Evolutionary conservation across 2,888 invertebrate genomes (phyloP).

Genomic region (Meiosimyza decipiens): DNA sequence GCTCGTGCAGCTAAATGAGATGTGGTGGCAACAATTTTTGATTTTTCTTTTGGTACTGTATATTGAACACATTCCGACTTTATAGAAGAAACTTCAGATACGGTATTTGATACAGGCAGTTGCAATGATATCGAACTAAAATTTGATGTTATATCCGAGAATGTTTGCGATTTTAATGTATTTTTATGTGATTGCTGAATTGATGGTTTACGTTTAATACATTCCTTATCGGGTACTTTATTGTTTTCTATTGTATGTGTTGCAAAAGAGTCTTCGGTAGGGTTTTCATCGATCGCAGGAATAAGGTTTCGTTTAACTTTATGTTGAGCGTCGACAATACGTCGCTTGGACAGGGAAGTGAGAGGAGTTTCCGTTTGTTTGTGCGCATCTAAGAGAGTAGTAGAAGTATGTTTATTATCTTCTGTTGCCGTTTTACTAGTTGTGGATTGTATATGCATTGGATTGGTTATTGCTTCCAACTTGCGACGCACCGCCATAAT

Average conservation of each 20-base stretch:
- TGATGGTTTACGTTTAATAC: background rate
- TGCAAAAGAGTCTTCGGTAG: conserved; percentile 11
- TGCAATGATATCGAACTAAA: conserved; percentile 54
- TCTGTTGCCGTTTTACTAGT: background rate
- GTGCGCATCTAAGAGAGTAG: conserved; percentile 20
- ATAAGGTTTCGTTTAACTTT: conserved; percentile 40
- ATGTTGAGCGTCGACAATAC: conserved; percentile 9
- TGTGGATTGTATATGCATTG: conserved; percentile 5
- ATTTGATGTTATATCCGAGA: conserved; percentile 52
- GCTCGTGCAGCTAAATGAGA: background rate
- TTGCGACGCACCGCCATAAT: conserved; percentile 73
- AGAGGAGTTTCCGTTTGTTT: conserved; percentile 33
- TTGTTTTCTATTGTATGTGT: conserved; percentile 11
- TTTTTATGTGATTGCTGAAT: conserved; percentile 17
- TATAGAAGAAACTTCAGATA: conserved; percentile 51
- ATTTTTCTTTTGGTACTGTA: background rate
- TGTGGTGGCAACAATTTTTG: background rate
- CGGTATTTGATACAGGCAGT: conserved; percentile 50
- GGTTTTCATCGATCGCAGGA: conserved; percentile 24
- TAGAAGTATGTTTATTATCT: conserved; percentile 37
- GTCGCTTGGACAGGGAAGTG: conserved; percentile 17
- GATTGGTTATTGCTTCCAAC: conserved; percentile 61
- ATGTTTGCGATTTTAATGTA: background rate
- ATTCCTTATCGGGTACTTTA: background rate
- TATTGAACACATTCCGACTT: conserved; percentile 37